A percentile compares a stretch with the other conserved stretches of the same genome.
These are phyloP conservation scores for Psammodynastes pulverulentus DNA, from an alignment of 2,113 vertebrate genomes.

Conservation along the genomic window DNA sequence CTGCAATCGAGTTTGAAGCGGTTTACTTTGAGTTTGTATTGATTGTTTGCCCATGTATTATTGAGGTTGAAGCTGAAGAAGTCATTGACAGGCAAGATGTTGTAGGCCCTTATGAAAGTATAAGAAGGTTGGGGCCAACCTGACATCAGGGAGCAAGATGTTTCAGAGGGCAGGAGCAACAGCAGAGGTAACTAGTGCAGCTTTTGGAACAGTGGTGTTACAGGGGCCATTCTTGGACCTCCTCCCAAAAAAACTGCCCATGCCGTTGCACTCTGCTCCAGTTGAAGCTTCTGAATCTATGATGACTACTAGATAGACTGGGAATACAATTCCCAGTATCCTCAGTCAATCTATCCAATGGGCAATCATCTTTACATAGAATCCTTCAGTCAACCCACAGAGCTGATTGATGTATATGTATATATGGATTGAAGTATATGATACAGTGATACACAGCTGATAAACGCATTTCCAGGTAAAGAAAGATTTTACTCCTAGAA, in stretches of 20 bases:
- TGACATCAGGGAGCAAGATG: background rate
- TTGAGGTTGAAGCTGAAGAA: too few species aligned
- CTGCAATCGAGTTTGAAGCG: too few species aligned
- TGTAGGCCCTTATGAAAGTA: background rate
- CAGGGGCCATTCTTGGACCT: background rate
- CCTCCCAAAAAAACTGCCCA: background rate
- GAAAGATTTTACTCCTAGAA: background rate
- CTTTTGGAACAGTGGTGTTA: background rate
- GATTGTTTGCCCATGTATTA: too few species aligned
- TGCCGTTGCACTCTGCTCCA: background rate
- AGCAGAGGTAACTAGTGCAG: background rate
- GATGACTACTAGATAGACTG: background rate
- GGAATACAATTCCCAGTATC: background rate
- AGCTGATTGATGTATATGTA: background rate
- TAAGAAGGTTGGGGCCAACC: background rate
- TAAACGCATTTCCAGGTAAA: background rate
- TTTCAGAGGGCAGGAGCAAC: background rate
- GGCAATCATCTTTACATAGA: background rate
- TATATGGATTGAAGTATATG: background rate
- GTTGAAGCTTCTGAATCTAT: background rate
- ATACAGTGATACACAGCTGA: background rate
- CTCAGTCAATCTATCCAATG: background rate
- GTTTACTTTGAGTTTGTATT: too few species aligned
- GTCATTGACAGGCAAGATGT: too few species aligned
- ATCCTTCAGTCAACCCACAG: background rate